Base-by-base conservation (phyloP, 2,888 invertebrate species). In the Graphium colonna region DNA sequence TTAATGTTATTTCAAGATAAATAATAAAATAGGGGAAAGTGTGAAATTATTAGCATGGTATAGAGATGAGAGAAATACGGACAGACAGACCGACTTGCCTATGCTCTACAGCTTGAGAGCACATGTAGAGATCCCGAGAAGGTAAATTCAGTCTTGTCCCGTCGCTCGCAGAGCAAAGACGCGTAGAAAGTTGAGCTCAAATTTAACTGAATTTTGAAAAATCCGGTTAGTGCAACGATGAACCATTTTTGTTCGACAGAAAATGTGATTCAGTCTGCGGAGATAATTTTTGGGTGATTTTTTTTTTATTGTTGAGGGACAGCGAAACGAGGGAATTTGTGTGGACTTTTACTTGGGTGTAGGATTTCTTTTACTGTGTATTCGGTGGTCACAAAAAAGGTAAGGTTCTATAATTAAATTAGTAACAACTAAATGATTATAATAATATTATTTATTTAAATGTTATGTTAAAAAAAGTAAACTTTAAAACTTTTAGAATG, bases 201-300 rank as follows among this genome's bases (percentile, higher is more conserved):
- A 21, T 21, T 21, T 21, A 21, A 21, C 21, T 21, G 5, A 21
- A 21, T 21, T 21, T 21, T 21, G 2, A 21, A 21, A 2, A 3
- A 5, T 21, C 5, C 5, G 31, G 42, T 52, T 46, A 17, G 56
- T 60, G 62, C 61, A 46, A 73, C 65, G 77, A 81, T 82, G 86
- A 82, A 81, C 83, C 85, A 86, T 87, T 85, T 86, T 86, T 83
- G 73, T 73, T 71, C 64, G 64, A 73, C 63, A 76, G 79, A 87
- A 87, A 87, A 87, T 87, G 87, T 87, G 85, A 83, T 84, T 85
- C 85, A 79, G 78, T 83, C 85, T 71, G 74, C 71, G 72, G 72
- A 64, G 62, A 62, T 68, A 63, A 60, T 63, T 62, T 62, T 67
- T 68, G 61, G 51, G 57, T 55, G 44, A 52, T 51, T 40, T 52